Evolutionary conservation across 2,888 invertebrate genomes (phyloP).

Genomic region (Busseola fusca): DNA sequence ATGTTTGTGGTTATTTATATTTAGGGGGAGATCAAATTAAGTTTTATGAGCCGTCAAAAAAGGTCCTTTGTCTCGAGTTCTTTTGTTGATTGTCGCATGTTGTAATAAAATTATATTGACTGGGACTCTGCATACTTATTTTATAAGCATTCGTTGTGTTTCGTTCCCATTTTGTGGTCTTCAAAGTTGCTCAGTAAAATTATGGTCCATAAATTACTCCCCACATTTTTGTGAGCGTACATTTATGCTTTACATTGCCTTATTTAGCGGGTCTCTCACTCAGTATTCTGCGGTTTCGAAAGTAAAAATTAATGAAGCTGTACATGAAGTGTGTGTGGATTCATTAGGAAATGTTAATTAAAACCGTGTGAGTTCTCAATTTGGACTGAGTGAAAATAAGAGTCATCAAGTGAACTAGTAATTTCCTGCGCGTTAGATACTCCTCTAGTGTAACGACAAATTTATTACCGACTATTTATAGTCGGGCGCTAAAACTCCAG

Average conservation of each 20-base stretch:
- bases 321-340: slow-evolving; percentile 32
- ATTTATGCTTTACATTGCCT: slow-evolving; percentile 21
- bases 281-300: slow-evolving; percentile 27
- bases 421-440: slow-evolving; percentile 72
- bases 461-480: slow-evolving; percentile 76
- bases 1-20: slow-evolving; percentile 58
- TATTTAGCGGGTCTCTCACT: slow-evolving; percentile 23
- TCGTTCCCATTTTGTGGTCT: slow-evolving; percentile 37
- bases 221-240: slow-evolving; percentile 34
- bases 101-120: slow-evolving; percentile 63
- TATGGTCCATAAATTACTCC: slow-evolving; percentile 49
- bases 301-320: slow-evolving; percentile 48
- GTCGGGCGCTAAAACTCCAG: slow-evolving; percentile 62
- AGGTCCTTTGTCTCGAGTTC: slow-evolving; percentile 68
- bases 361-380: slow-evolving; percentile 69
- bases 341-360: slow-evolving; percentile 75
- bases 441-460: slow-evolving; percentile 68
- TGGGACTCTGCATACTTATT: slow-evolving; percentile 46
- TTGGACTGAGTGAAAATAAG: slow-evolving; percentile 67
- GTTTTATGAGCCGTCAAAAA: slow-evolving; percentile 69
- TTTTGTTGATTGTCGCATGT: slow-evolving; percentile 62
- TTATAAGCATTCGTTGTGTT: slow-evolving; percentile 51
- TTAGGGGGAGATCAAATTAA: slow-evolving; percentile 69
- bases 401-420: slow-evolving; percentile 63
- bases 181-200: slow-evolving; percentile 44